Evolutionary conservation across 2,888 invertebrate genomes (phyloP).

Genomic region (Arctia plantaginis): DNA sequence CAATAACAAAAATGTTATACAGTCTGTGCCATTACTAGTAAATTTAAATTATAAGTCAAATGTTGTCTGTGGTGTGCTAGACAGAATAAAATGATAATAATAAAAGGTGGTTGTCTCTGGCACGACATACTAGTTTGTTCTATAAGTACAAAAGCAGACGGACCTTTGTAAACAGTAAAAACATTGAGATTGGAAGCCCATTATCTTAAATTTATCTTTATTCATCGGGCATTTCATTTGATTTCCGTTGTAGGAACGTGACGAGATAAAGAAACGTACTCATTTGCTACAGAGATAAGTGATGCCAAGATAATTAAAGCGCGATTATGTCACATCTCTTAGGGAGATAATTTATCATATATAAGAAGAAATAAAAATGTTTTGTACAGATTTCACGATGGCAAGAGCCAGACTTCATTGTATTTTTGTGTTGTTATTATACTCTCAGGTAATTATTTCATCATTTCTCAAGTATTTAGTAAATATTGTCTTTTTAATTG

Average conservation of each 20-base stretch:
- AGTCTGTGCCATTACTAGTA: too few relatives aligned
- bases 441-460: conserved; percentile 52
- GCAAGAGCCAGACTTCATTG: conserved; percentile 59
- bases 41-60: too few relatives aligned
- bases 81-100: neutral
- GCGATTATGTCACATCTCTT: conserved; percentile 57
- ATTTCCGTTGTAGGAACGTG: conserved; percentile 55
- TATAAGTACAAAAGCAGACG: neutral
- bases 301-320: conserved; percentile 56
- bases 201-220: conserved; percentile 51
- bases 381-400: conserved; percentile 69
- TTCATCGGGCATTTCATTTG: conserved; percentile 44
- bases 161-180: neutral
- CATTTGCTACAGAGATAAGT: conserved; percentile 56
- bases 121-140: neutral
- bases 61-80: too few relatives aligned
- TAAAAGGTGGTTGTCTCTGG: neutral
- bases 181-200: conserved; percentile 27
- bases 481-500: conserved; percentile 4
- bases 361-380: conserved; percentile 58
- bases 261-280: conserved; percentile 43
- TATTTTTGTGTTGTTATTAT: conserved; percentile 59
- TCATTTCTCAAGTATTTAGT: conserved; percentile 22
- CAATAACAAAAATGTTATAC: too few relatives aligned
- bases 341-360: conserved; percentile 66